A percentile compares a stretch with the other conserved stretches of the same genome.
Evolutionary conservation across 2,113 vertebrate genomes (phyloP).

Genomic region (Bujurquina vittata): DNA sequence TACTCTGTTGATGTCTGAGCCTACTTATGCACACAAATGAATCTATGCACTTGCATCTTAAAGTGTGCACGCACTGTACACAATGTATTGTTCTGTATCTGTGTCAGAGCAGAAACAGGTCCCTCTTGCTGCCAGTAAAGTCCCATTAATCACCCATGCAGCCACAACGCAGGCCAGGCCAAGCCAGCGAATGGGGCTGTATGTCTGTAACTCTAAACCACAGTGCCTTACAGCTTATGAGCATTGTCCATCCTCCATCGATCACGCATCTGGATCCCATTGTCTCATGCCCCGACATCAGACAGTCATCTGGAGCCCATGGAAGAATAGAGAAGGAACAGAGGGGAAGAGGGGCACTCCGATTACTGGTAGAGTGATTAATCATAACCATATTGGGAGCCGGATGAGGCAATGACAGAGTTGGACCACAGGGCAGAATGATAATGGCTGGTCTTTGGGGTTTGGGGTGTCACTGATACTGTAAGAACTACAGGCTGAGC

Average conservation of each 20-base stretch:
- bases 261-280: slow-evolving; percentile 79
- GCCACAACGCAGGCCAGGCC: slow-evolving; percentile 49
- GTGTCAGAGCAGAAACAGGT: slow-evolving; percentile 60
- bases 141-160: slow-evolving; percentile 73
- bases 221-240: slow-evolving; percentile 63
- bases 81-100: slow-evolving; percentile 42
- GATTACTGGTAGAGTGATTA: slow-evolving; percentile 75
- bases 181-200: slow-evolving; percentile 49
- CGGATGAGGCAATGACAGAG: slow-evolving; percentile 62
- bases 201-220: slow-evolving; percentile 71
- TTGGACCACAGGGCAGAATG: slow-evolving; percentile 57
- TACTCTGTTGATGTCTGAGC: not conserved
- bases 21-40: slow-evolving; percentile 28
- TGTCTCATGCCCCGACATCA: slow-evolving; percentile 72
- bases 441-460: slow-evolving; percentile 50
- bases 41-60: slow-evolving; percentile 29
- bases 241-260: slow-evolving; percentile 67
- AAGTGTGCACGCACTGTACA: slow-evolving; percentile 13
- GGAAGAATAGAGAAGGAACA: slow-evolving; percentile 56
- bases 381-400: slow-evolving; percentile 71
- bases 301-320: slow-evolving; percentile 75
- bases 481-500: not conserved
- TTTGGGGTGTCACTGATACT: slow-evolving; percentile 27
- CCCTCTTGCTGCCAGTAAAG: slow-evolving; percentile 65
- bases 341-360: slow-evolving; percentile 65